A percentile compares a stretch with the other conserved stretches of the same genome.
Evolutionary conservation across 2,113 vertebrate genomes (phyloP).

Genomic region (Pangasianodon hypophthalmus): DNA sequence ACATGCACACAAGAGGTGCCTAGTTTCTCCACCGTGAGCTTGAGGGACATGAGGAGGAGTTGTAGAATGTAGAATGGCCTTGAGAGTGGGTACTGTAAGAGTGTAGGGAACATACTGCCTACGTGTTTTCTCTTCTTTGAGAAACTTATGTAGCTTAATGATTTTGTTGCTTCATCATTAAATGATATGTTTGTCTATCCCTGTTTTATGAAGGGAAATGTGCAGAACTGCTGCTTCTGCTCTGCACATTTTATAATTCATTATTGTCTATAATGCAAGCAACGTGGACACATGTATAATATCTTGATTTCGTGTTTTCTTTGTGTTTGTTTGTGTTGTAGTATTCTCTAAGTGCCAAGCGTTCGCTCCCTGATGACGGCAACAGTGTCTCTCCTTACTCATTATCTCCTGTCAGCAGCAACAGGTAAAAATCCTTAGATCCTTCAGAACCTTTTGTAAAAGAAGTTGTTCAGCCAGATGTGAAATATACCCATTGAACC

Average conservation of each 20-base stretch:
- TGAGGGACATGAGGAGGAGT: constrained; percentile 1
- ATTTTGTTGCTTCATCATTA: neutral
- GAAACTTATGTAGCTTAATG: neutral
- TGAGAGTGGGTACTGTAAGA: constrained; percentile 17
- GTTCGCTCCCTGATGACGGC: constrained; percentile 89
- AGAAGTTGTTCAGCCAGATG: neutral
- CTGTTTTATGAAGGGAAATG: neutral
- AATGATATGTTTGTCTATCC: neutral
- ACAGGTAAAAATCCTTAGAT: constrained; percentile 79
- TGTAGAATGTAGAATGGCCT: constrained; percentile 34
- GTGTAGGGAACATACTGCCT: neutral
- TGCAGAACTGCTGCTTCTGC: neutral
- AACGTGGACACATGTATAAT: neutral
- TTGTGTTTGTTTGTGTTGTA: constrained; percentile 59
- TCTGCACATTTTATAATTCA: neutral
- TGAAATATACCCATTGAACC: neutral
- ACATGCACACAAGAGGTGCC: neutral
- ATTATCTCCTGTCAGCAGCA: constrained; percentile 95
- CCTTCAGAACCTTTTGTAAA: neutral
- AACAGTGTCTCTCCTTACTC: constrained; percentile 96
- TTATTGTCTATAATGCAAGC: neutral
- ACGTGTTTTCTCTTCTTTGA: constrained; percentile 16
- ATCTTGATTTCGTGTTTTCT: neutral
- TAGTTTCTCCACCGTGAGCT: neutral
- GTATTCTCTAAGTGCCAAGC: constrained; percentile 94